Evolutionary conservation across 2,888 invertebrate species (phyloP), one percentile per base, ranked within the genome.

Genomic region (Alentia gelatinosa): DNA sequence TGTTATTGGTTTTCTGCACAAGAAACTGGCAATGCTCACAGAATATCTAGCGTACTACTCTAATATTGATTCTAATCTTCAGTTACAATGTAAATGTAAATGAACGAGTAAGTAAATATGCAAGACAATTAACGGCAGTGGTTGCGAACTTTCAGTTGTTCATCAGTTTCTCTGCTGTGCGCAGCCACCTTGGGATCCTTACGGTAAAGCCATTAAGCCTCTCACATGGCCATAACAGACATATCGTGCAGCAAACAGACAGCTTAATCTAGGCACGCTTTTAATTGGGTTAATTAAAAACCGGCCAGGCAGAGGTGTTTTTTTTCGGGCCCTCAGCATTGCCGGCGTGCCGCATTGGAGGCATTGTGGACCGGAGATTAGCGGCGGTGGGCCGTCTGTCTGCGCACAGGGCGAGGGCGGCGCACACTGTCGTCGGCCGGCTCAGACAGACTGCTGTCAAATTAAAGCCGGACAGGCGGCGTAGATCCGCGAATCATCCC

Each of bases 221-320:
- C 47, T 42, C 47, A 42, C 47, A 42, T 7, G 7, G 47, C 15
- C 47, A 42, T 7, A 42, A 7, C 9, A 42, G 47, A 15, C 47
- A 42, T 42, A 42, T 42, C 47, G 47, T 15, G 15, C 47, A 42
- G 7, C 15, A 7, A 42, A 42, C 47, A 42, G 47, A 42, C 47
- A 42, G 47, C 47, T 63, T 23, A 63, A 63, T 63, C 63, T 63
- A 63, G 63, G 63, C n/a, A 63, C 63, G 63, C 63, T 63, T 63
- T n/a, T 63, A 63, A 63, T 63, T 63, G n/a, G 63, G 63, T 63
- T 63, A 12, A 63, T 63, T 63, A 63, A 63, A 63, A 63, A 63
- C 12, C 5, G 63, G 63, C 12, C 63, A 12, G 47, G 9, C 47
- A 42, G 47, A 42, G 47, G 47, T 63, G n/a, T n/a, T 63, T 63